Evolutionary conservation across 1,140 invertebrate species (phyloP).

Genomic region (Hycleus phaleratus): DNA sequence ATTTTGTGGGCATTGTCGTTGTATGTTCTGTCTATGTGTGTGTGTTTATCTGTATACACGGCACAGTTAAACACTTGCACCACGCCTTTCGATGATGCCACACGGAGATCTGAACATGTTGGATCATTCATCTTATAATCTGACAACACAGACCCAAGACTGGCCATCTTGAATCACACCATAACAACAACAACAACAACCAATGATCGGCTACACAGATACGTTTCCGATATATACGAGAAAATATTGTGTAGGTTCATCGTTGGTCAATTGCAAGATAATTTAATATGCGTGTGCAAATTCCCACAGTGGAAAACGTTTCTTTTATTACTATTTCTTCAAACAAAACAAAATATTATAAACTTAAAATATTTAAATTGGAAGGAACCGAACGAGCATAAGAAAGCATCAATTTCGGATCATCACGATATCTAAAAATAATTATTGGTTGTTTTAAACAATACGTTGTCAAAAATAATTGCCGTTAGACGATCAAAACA

Average conservation of each 20-base stretch:
- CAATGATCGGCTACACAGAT: not conserved
- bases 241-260: not conserved
- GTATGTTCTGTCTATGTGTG: not conserved
- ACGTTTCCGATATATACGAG: not conserved
- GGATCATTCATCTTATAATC: slow-evolving; percentile 4
- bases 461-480: slow-evolving; percentile 13
- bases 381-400: too few relatives aligned
- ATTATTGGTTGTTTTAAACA: slow-evolving; percentile 13
- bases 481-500: not conserved
- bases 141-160: not conserved
- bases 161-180: not conserved
- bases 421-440: slow-evolving; percentile 10
- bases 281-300: too few relatives aligned
- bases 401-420: slow-evolving; percentile 7
- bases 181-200: too few relatives aligned
- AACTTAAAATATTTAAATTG: too few relatives aligned
- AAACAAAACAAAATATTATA: too few relatives aligned
- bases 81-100: slow-evolving; percentile 3
- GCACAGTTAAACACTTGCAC: not conserved
- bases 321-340: too few relatives aligned
- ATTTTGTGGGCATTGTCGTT: slow-evolving; percentile 11
- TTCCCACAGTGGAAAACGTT: too few relatives aligned
- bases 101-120: not conserved
- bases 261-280: not conserved
- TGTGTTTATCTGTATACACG: slow-evolving; percentile 1